Conservation (phyloP, 2,888 invertebrate species). For the Branchipolynoe longqiensis region DNA sequence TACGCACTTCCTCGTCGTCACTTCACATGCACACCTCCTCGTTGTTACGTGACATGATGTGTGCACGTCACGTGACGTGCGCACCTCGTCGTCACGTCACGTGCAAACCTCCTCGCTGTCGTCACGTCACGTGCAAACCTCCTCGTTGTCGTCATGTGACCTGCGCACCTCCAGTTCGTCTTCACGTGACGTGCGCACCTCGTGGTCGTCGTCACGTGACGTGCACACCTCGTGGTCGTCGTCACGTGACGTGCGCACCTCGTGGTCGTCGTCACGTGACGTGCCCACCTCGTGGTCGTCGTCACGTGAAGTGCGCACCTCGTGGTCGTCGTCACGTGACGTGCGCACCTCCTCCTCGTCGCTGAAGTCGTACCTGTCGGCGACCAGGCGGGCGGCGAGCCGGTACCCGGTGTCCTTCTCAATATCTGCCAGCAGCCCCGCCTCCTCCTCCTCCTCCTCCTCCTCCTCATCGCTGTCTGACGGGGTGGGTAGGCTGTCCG, state of each 20-base stretch:
- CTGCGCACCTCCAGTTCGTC: constrained; percentile 2
- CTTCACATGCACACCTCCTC: no score
- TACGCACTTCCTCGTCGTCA: no score
- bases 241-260: no score
- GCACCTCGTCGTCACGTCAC: not conserved
- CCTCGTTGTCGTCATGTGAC: not conserved
- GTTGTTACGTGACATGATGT: no score
- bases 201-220: no score
- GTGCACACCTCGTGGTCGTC: no score
- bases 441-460: not conserved
- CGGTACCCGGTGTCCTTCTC: constrained; percentile 27
- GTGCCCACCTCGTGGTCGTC: no score
- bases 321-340: constrained; percentile 13
- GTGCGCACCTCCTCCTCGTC: constrained; percentile 35
- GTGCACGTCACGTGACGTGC: no score
- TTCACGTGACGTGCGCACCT: not conserved
- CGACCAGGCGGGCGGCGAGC: not conserved
- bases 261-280: no score
- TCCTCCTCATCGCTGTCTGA: constrained; percentile 20
- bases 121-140: not conserved
- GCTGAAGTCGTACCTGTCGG: constrained; percentile 37
- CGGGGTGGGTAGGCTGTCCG: not conserved
- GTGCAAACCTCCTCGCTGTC: not conserved
- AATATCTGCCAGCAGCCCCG: not conserved
- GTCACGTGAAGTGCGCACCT: no score